phyloP scores from a whole-genome alignment of 2,113 vertebrate species.

The Bos indicus region DNA sequence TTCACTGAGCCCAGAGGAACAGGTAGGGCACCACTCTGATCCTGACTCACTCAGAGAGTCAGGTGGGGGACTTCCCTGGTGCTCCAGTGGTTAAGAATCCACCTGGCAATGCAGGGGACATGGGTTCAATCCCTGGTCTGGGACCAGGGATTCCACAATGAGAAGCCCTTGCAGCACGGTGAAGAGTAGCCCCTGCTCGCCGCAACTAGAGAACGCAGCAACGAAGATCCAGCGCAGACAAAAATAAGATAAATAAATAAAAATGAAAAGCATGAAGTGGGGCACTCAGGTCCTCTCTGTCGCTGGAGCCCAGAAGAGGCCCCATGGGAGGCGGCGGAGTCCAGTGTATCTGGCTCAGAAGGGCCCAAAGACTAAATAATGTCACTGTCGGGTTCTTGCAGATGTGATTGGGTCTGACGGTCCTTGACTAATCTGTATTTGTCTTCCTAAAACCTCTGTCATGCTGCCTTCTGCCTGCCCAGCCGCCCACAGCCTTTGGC shows the following conservation, averaged over 20 bases:
- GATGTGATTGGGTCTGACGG: slow-evolving; percentile 34
- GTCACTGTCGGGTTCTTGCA: background rate
- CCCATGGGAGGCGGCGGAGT: background rate
- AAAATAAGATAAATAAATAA: background rate
- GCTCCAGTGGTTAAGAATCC: background rate
- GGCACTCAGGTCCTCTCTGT: background rate
- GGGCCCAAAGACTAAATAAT: background rate
- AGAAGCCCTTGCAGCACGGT: background rate
- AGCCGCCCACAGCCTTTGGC: background rate
- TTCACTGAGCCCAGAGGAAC: background rate
- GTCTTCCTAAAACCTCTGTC: slow-evolving; percentile 22
- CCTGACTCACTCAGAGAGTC: background rate
- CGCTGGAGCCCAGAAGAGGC: background rate
- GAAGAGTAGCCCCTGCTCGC: background rate
- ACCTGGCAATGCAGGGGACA: background rate
- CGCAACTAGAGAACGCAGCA: rapidly evolving
- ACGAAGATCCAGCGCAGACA: rapidly evolving
- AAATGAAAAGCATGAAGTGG: background rate
- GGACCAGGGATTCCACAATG: background rate
- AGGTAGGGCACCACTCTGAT: background rate
- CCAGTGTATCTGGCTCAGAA: background rate
- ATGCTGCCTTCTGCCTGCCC: background rate
- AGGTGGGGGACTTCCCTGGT: background rate
- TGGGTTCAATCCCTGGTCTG: background rate
- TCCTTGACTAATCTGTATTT: slow-evolving; percentile 40